phyloP scores from a whole-genome alignment of 2,888 invertebrate species.

The Acanthacorydalis orientalis region DNA sequence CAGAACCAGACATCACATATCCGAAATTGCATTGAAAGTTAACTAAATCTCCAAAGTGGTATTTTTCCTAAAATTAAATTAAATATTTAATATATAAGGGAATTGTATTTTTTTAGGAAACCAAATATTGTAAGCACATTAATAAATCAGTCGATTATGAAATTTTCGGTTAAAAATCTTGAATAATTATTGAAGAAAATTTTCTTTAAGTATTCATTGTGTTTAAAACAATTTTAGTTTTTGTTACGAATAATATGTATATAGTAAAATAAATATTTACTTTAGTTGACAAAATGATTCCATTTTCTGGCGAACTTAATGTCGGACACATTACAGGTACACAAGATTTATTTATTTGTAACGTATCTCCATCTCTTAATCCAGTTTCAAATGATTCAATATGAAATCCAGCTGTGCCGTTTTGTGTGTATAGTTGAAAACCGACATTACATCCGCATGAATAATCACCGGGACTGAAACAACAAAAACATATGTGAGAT shows the following conservation, averaged over 20 bases:
- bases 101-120: too few species aligned
- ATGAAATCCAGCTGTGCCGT: constrained; percentile 78
- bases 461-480: constrained; percentile 68
- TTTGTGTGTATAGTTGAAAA: constrained; percentile 69
- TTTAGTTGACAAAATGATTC: constrained; percentile 65
- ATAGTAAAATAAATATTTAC: constrained; percentile 13
- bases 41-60: constrained; percentile 79
- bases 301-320: constrained; percentile 65
- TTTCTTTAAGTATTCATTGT: too few species aligned
- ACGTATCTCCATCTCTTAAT: constrained; percentile 71
- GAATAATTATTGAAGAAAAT: too few species aligned
- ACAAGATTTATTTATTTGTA: constrained; percentile 85
- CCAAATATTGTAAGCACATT: too few species aligned
- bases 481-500: constrained; percentile 9
- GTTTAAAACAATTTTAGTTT: too few species aligned
- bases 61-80: constrained; percentile 33
- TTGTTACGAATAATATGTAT: background rate
- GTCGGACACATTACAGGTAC: constrained; percentile 82
- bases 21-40: constrained; percentile 91
- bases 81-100: too few species aligned
- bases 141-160: too few species aligned
- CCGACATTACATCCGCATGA: constrained; percentile 83
- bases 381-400: constrained; percentile 75
- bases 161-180: too few species aligned
- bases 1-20: constrained; percentile 77